Conservation (phyloP, 2,888 invertebrate species). For the Ochropleura plecta region DNA sequence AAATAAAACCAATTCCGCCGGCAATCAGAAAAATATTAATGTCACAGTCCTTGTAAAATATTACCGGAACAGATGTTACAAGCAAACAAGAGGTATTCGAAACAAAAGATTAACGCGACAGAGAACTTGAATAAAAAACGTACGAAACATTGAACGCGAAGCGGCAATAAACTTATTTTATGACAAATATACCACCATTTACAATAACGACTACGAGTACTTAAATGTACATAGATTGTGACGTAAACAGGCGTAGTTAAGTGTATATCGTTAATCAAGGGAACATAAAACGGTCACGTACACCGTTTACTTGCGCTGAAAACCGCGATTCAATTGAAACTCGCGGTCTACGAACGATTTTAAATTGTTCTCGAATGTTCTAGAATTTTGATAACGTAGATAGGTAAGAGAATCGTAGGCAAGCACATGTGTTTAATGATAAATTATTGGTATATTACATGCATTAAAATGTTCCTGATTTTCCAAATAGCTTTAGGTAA, state of each 20-base stretch:
- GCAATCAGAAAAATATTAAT: slow-evolving; percentile 75
- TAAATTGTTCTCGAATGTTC: slow-evolving; percentile 35
- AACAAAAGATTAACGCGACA: slow-evolving; percentile 81
- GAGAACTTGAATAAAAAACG: slow-evolving; percentile 69
- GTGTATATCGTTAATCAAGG: slow-evolving; percentile 58
- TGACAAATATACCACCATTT: slow-evolving; percentile 67
- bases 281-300: slow-evolving; percentile 51
- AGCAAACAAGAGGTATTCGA: slow-evolving; percentile 77
- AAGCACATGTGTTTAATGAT: neutral
- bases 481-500: too few relatives aligned
- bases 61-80: slow-evolving; percentile 83
- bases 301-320: slow-evolving; percentile 41
- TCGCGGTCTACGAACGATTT: slow-evolving; percentile 31
- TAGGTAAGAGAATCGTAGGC: neutral
- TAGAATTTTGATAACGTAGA: slow-evolving; percentile 15
- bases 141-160: slow-evolving; percentile 69
- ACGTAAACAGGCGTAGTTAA: slow-evolving; percentile 53
- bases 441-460: neutral
- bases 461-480: neutral
- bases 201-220: slow-evolving; percentile 58
- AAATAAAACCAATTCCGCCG: slow-evolving; percentile 61
- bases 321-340: slow-evolving; percentile 45
- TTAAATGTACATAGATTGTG: slow-evolving; percentile 63
- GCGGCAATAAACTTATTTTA: slow-evolving; percentile 70
- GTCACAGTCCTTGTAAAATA: slow-evolving; percentile 82